phyloP scores from a whole-genome alignment of 2,888 invertebrate species.

The Ypsolopha sequella region DNA sequence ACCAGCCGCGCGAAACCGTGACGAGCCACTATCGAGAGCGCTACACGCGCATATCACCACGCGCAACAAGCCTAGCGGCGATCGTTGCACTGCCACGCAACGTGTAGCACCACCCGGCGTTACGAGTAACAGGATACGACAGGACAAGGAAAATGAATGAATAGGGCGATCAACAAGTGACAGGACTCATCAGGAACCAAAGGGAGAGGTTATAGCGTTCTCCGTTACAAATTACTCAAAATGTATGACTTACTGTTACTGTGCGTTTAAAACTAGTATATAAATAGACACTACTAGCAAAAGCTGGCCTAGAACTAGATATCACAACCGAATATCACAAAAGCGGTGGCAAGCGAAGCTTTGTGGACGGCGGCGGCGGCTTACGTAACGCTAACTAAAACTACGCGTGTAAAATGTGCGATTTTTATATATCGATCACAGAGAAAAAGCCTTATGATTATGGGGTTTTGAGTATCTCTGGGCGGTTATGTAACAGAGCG shows the following conservation, averaged over 20 bases:
- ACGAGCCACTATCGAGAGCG: conserved; percentile 72
- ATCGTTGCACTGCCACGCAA: conserved; percentile 14
- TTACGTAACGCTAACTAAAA: conserved; percentile 52
- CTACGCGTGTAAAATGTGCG: conserved; percentile 61
- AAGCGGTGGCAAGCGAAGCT: conserved; percentile 66
- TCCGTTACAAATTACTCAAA: conserved; percentile 27
- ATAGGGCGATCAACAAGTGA: conserved; percentile 22
- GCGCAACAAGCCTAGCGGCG: conserved; percentile 37
- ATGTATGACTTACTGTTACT: conserved; percentile 2
- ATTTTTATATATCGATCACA: conserved; percentile 59
- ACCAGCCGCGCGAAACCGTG: conserved; percentile 79
- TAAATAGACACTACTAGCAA: conserved; percentile 41
- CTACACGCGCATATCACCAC: conserved; percentile 54
- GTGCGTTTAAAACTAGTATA: neutral
- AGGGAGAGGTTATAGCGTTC: conserved; percentile 28
- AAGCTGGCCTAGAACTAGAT: conserved; percentile 56
- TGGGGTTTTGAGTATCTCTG: conserved; percentile 36
- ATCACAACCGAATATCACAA: conserved; percentile 71
- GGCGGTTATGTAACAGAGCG: conserved; percentile 60
- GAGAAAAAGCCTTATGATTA: conserved; percentile 64
- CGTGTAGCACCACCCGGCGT: conserved; percentile 23
- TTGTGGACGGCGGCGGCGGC: conserved; percentile 65
- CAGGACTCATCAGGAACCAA: conserved; percentile 7
- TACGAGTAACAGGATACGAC: conserved; percentile 24
- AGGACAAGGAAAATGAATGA: conserved; percentile 8